Evolutionary conservation across 2,113 vertebrate species (phyloP), one percentile per base, ranked within the genome.

Genomic region (Plecotus auritus): DNA sequence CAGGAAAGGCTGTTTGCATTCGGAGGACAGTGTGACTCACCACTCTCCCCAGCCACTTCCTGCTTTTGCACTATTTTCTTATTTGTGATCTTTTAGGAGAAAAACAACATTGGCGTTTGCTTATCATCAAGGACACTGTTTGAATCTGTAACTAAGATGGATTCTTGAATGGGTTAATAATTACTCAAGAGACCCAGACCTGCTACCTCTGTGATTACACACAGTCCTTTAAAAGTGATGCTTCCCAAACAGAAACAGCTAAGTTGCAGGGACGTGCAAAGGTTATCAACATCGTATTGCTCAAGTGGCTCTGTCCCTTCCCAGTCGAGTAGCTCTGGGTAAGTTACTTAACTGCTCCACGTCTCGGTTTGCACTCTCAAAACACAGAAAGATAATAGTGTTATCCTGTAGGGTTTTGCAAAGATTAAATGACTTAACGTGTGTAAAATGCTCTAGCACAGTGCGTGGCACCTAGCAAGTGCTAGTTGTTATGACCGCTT

Each of bases 41-140:
- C 40, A 37, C 45, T 35, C 30, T 80, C 81, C 74, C 37, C 23
- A 10, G 49, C 70, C 12, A 37, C 40, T 42, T 61, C 23, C 30
- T 85, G n/a, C 30, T 91, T 83, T 81, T 85, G 54, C 47, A n/a
- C 70, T 74, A 81, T 88, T 91, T 95, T 69, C 49, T 87, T 77
- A 87, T 72, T 92, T 83, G 45, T 35, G 61, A 32, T 40, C 37
- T 87, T 83, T 83, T 20, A 84, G 54, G 45, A 90, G 51, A 91
- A 90, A 78, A 51, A 70, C 37, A 56, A 66, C 78, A 37, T 35
- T 88, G 64, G 30, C 70, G 14, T 67, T 37, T 92, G 37, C 26
- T 56, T 51, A 56, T 73, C 54, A 72, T 20, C 51, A 84, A 69
- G 12, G 61, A 66, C 42, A 49, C 32, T 66, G 16, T 18, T 85